phyloP scores from a whole-genome alignment of 2,888 invertebrate genomes.

The Leptopilina myrica region DNA sequence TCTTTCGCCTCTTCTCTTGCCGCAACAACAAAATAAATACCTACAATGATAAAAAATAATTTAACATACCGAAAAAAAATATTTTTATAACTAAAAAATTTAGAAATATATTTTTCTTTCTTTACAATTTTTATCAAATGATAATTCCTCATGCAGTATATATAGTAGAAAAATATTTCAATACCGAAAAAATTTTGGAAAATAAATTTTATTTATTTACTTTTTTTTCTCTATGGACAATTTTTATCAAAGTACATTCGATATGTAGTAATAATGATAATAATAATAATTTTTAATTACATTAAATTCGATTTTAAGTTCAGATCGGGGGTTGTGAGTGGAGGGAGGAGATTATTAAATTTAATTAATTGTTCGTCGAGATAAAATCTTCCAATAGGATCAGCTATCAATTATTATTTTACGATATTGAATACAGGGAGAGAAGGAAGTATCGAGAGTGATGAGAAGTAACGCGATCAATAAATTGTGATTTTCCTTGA shows the following conservation, averaged over 20 bases:
- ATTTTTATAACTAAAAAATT: not conserved
- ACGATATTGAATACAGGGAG: not conserved
- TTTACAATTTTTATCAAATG: too few species aligned
- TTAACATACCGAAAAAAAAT: not conserved
- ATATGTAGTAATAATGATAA: too few species aligned
- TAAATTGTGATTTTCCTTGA: slow-evolving; percentile 7
- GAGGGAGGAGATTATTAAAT: too few species aligned
- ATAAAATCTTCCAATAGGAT: too few species aligned
- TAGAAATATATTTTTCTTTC: not conserved
- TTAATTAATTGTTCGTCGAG: too few species aligned
- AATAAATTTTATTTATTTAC: not conserved
- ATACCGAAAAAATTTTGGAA: not conserved
- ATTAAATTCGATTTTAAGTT: too few species aligned
- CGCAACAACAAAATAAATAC: slow-evolving; percentile 66
- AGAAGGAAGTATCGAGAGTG: not conserved
- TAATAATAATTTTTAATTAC: too few species aligned
- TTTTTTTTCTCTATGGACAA: too few species aligned
- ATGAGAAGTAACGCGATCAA: slow-evolving; percentile 1
- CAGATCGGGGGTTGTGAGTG: too few species aligned
- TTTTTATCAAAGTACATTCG: too few species aligned
- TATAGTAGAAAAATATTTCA: not conserved
- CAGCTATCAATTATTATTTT: not conserved
- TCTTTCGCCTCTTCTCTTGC: slow-evolving; percentile 58
- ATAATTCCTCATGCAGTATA: not conserved
- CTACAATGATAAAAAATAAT: slow-evolving; percentile 49